Base-by-base conservation (phyloP, 2,113 vertebrate genomes). In the Camelus bactrianus region DNA sequence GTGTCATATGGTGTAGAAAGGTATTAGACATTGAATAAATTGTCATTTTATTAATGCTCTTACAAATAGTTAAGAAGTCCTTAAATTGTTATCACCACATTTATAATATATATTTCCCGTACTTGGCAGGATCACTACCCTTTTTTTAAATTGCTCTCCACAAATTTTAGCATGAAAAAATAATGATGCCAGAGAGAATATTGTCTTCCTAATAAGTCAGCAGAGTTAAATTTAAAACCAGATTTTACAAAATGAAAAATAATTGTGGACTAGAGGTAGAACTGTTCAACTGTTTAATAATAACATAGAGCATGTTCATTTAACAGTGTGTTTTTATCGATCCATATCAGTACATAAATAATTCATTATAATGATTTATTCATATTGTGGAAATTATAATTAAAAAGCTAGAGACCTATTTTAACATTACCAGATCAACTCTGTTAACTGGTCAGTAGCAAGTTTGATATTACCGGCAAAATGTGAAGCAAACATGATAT, bases 101-200 rank as follows among this genome's bases (percentile, higher is more conserved):
- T 64, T 91, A 16, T 35, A 90, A 65, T 83, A 85, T 64, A 3
- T 58, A 48, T 69, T 76, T 64, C 14, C 58, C 16, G 1, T 85
- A 64, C 19, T 82, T 94, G 91, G n/a, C 9, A 64, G 89, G 42
- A 89, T 88, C 16, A n/a, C 9, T 75, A 56, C 6, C 48, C 19
- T 42, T 84, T 94, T 94, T 76, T 46, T 24, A 83, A 79, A 80
- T 28, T 67, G 24, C 6, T 62, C 0, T 79, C 69, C 94, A 14
- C 24, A 72, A 42, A 42, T 93, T 88, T 93, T 91, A 46, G 60
- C 15, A 56, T 89, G 42, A 28, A 62, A 90, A 89, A 96, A 90
- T n/a, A 75, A 86, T 72, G 32, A 80, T 88, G 38, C 30, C 9
- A 38, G 8, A 48, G 46, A 56, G 42, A 82, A 54, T 94, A 85